phyloP scores from a whole-genome alignment of 2,888 invertebrate genomes.

The Dryomyza anilis region DNA sequence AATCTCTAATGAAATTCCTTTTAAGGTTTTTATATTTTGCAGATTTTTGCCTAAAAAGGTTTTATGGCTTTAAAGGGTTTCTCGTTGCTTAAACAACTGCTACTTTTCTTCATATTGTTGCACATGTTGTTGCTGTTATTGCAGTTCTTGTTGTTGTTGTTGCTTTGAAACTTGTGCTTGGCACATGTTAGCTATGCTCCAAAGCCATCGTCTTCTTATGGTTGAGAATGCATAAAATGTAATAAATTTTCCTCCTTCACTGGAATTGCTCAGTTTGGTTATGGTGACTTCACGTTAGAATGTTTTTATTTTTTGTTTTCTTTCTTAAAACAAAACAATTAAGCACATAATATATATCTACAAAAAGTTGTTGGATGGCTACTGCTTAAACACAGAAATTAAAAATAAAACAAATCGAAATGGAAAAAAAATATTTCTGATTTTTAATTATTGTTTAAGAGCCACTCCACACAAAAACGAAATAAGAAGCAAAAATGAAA shows the following conservation, averaged over 20 bases:
- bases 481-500: no score
- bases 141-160: not conserved
- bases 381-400: no score
- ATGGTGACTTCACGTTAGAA: not conserved
- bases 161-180: constrained; percentile 26
- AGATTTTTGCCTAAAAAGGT: not conserved
- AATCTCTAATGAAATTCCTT: constrained; percentile 18
- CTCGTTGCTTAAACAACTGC: not conserved
- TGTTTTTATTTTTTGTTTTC: not conserved
- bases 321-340: not conserved
- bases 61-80: constrained; percentile 4
- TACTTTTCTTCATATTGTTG: not conserved
- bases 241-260: not conserved
- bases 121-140: constrained; percentile 1
- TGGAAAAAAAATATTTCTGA: no score
- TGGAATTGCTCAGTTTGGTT: not conserved
- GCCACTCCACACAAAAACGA: no score
- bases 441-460: no score
- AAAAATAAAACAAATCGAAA: no score
- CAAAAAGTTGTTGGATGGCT: no score
- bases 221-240: constrained; percentile 17
- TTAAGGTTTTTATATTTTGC: no score
- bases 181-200: constrained; percentile 27
- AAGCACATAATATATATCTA: no score
- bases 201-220: not conserved